Evolutionary conservation across 2,888 invertebrate species (phyloP), one percentile per base, ranked within the genome.

Genomic region (Metopia argyrocephala): DNA sequence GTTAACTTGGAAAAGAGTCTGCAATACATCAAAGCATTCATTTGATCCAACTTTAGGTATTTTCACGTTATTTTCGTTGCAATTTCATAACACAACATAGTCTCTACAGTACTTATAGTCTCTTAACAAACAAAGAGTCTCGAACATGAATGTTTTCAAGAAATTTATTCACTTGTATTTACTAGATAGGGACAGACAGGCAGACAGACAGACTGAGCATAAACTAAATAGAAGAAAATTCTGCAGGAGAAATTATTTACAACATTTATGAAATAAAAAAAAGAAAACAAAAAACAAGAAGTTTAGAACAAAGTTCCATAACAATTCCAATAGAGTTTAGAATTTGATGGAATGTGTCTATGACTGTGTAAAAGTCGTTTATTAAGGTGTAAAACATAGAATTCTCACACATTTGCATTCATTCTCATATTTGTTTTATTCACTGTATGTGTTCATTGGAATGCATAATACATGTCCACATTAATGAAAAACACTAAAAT

Each of bases 201-300:
- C 12, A 6, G n/a, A 21, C n/a, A 46, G 21, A 45, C 6, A 62
- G 46, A 62, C 5, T 9, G 5, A 31, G 12, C 31, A 31, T n/a
- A n/a, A 31, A 12, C 2, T 31, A 12, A 31, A 31, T 2, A 2
- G 31, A 12, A 12, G 6, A 56, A 15, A 69, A 45, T 69, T 52
- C 28, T 57, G 57, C 64, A 68, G 61, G 57, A 74, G 69, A 50
- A 69, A 69, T 79, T 57, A 74, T 68, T 45, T 68, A 15, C 52
- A 52, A 66, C 56, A 73, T 57, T 21, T 9, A n/a, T n/a, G n/a
- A n/a, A n/a, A n/a, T n/a, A 38, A 38, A 38, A 7, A 31, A 31
- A 31, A 31, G 15, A 38, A 38, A 15, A 38, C 5, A 6, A 38
- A 64, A 15, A 38, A 23, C 15, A 46, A 57, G 27, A 71, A 61